phyloP scores from a whole-genome alignment of 2,888 invertebrate species.

The Thysanoteuthis rhombus region DNA sequence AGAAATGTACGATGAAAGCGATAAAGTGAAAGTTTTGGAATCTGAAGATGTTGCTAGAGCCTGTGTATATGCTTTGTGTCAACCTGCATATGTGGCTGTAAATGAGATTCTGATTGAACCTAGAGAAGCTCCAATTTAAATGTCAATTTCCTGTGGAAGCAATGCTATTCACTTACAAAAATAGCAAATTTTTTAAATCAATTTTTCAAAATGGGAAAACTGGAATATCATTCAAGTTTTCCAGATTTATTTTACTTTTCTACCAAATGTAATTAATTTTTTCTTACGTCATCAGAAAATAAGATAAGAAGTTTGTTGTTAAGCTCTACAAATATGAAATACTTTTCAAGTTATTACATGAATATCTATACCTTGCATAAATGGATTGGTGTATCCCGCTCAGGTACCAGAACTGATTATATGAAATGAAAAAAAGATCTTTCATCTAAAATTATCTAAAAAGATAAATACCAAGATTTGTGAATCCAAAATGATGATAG shows the following conservation, averaged over 20 bases:
- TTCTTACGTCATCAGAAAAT: too few relatives aligned
- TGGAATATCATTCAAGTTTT: background rate
- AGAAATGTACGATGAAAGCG: constrained; percentile 60
- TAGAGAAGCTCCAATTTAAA: constrained; percentile 55
- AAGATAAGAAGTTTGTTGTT: too few relatives aligned
- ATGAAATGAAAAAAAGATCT: too few relatives aligned
- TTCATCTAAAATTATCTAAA: too few relatives aligned
- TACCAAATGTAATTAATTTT: too few relatives aligned
- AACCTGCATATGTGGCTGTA: constrained; percentile 65
- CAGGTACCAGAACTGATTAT: too few relatives aligned
- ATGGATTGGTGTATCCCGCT: too few relatives aligned
- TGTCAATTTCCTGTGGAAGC: background rate
- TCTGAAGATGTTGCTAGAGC: constrained; percentile 66
- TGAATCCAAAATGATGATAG: too few relatives aligned
- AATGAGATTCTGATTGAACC: constrained; percentile 69
- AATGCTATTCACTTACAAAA: background rate
- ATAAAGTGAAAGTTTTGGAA: constrained; percentile 59
- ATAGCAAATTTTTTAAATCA: background rate
- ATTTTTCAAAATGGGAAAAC: background rate
- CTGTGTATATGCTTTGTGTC: constrained; percentile 66
- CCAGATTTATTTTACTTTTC: background rate
- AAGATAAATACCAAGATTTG: too few relatives aligned
- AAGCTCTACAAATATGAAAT: too few relatives aligned
- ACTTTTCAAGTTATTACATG: too few relatives aligned
- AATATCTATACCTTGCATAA: too few relatives aligned